Conservation (phyloP, 2,888 invertebrate species). For the Agrochola lota region DNA sequence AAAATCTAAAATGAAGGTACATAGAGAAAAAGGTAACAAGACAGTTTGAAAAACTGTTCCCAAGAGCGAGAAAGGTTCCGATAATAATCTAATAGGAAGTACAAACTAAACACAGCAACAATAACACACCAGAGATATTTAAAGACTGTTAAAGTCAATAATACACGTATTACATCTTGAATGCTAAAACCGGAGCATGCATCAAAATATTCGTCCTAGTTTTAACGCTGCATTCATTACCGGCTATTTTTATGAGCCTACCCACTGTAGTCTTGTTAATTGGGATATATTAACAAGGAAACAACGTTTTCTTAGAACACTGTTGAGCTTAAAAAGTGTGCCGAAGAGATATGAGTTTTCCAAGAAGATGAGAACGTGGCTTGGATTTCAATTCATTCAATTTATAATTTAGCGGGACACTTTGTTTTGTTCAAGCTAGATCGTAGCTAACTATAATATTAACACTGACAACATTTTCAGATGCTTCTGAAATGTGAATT, state of each 20-base stretch:
- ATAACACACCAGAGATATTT: neutral
- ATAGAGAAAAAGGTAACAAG: too few species aligned
- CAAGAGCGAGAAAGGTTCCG: neutral
- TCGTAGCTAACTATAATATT: neutral
- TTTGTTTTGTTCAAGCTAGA: constrained; percentile 1
- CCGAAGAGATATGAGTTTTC: constrained; percentile 46
- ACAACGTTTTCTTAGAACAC: constrained; percentile 46
- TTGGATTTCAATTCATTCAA: constrained; percentile 37
- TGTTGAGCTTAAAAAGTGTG: constrained; percentile 43
- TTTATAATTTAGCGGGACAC: constrained; percentile 24
- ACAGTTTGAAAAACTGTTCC: neutral
- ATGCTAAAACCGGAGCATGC: constrained; percentile 22
- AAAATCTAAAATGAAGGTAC: neutral
- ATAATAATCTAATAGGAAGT: neutral
- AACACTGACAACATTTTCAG: neutral
- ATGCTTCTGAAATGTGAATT: neutral
- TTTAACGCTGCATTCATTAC: constrained; percentile 45
- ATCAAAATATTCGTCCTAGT: constrained; percentile 41
- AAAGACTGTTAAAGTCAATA: constrained; percentile 2
- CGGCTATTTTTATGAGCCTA: constrained; percentile 47
- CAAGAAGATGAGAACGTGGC: constrained; percentile 35
- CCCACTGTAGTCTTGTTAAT: constrained; percentile 38
- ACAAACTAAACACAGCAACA: neutral
- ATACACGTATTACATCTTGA: neutral
- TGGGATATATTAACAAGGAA: constrained; percentile 54